These are phyloP conservation scores for Tipula lateralis DNA, from an alignment of 2,888 invertebrate genomes.

Conservation along the genomic window DNA sequence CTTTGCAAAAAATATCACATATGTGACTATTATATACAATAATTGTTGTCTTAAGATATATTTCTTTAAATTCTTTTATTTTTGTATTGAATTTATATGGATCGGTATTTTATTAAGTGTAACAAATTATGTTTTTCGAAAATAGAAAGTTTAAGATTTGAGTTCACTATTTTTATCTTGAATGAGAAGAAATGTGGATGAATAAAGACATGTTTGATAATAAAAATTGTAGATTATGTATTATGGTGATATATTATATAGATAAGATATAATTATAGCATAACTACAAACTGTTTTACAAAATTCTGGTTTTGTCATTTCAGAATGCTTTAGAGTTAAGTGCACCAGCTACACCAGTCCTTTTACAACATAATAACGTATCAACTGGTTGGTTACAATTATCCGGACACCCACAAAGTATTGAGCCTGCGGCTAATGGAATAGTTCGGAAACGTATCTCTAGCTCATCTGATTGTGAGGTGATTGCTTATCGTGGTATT, in stretches of 20 bases:
- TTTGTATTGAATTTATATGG: neutral
- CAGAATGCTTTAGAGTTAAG: conserved; percentile 89
- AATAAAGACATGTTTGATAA: neutral
- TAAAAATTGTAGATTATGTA: neutral
- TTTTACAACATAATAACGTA: conserved; percentile 60
- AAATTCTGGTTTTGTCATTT: conserved; percentile 35
- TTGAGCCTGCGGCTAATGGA: conserved; percentile 88
- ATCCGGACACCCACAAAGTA: conserved; percentile 86
- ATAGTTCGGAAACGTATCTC: conserved; percentile 89
- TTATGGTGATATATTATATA: neutral
- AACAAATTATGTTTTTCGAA: neutral
- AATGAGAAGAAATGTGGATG: neutral
- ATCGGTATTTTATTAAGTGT: neutral
- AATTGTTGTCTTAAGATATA: neutral
- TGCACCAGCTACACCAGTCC: conserved; percentile 82
- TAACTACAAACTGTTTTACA: neutral
- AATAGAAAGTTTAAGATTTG: no score
- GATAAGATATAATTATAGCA: neutral
- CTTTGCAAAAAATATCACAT: neutral
- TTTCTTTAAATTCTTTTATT: neutral
- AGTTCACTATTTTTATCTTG: no score
- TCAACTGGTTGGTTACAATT: conserved; percentile 76
- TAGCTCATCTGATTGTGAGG: conserved; percentile 66
- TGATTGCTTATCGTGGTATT: conserved; percentile 73
- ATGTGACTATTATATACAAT: neutral